Conservation (phyloP, 1,140 invertebrate genomes). For the Papilio machaon region DNA sequence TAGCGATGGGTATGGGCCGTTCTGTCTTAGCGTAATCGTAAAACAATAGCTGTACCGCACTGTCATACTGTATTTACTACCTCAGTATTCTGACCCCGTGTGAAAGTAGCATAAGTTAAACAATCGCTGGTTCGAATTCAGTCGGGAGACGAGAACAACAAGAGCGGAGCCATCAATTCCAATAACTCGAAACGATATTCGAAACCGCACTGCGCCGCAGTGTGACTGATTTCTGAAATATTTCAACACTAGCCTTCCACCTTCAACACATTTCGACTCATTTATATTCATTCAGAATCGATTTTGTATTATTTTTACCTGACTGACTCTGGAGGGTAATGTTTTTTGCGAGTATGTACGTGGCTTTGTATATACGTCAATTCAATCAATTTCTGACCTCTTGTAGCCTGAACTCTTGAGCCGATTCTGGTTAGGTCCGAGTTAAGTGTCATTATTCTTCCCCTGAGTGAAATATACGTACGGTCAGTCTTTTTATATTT, state of each 20-base stretch:
- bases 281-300: slow-evolving; percentile 25
- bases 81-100: background rate
- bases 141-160: slow-evolving; percentile 38
- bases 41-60: no score
- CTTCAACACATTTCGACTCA: slow-evolving; percentile 17
- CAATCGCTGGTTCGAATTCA: slow-evolving; percentile 23
- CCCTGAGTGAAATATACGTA: no score
- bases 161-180: slow-evolving; percentile 39
- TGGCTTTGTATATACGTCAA: no score
- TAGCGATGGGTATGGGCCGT: background rate
- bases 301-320: slow-evolving; percentile 3
- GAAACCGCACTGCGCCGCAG: slow-evolving; percentile 39
- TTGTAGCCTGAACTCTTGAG: no score
- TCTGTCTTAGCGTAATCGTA: background rate
- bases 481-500: no score
- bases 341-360: background rate
- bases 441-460: no score
- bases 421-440: no score
- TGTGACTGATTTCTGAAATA: slow-evolving; percentile 54
- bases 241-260: slow-evolving; percentile 37
- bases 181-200: slow-evolving; percentile 41
- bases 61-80: background rate
- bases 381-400: no score
- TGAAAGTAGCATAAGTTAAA: slow-evolving; percentile 16
- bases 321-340: background rate